Conservation (phyloP, 2,113 vertebrate species). For the Ochotona princeps region DNA sequence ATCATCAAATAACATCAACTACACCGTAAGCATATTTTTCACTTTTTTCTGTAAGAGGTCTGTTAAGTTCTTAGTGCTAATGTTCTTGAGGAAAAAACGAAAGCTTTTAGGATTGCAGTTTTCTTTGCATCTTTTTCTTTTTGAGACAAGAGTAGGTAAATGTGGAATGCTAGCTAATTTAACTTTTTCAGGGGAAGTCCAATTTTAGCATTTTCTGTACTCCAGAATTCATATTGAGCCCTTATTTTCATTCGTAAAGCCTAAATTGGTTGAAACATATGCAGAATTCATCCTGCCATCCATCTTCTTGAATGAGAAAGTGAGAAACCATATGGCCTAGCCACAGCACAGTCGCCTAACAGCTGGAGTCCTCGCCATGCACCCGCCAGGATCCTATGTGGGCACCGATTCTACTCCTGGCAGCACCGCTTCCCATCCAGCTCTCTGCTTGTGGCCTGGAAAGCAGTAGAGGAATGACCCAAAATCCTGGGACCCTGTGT, state of each 20-base stretch:
- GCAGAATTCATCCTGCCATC: neutral
- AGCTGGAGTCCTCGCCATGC: no score
- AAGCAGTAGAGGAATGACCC: no score
- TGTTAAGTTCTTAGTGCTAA: neutral
- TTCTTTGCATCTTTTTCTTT: conserved; percentile 27
- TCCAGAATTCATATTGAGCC: conserved; percentile 38
- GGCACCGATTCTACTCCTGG: no score
- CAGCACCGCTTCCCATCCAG: no score
- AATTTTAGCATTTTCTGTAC: conserved; percentile 14
- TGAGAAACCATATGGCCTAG: neutral
- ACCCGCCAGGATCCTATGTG: no score
- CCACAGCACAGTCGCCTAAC: no score
- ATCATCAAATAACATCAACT: conserved; percentile 25
- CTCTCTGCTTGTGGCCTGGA: no score
- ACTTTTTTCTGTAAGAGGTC: neutral
- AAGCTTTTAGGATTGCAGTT: neutral
- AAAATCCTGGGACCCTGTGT: no score
- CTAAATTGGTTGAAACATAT: conserved; percentile 14
- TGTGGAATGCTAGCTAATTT: neutral
- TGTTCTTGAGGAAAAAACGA: neutral
- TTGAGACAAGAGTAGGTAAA: neutral
- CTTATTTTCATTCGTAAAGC: conserved; percentile 58
- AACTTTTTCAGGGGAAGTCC: neutral
- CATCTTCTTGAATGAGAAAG: conserved; percentile 4
- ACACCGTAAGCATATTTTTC: conserved; percentile 25